Percentiles rank a stretch among this genome's conserved stretches.
phyloP scores from a whole-genome alignment of 2,113 vertebrate genomes.

The Malurus elegans region DNA sequence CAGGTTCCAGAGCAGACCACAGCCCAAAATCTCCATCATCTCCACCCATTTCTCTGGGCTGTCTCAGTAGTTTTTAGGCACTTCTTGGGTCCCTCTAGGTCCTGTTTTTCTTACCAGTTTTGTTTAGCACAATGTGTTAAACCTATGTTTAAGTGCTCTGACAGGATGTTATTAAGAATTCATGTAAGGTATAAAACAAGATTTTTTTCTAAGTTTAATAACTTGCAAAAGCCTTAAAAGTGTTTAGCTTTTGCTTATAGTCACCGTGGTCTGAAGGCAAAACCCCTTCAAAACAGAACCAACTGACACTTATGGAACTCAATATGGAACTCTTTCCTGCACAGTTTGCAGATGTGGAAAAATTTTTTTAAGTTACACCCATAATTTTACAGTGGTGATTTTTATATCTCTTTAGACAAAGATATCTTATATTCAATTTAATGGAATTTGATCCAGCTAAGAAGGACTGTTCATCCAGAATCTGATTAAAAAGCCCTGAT shows the following conservation, averaged over 20 bases:
- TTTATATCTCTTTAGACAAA: neutral
- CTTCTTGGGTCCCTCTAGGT: neutral
- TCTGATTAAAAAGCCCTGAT: neutral
- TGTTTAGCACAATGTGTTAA: neutral
- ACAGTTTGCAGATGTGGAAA: neutral
- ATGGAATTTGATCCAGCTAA: neutral
- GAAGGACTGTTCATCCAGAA: neutral
- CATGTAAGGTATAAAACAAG: neutral
- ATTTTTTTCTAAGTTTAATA: neutral
- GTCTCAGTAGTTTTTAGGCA: neutral
- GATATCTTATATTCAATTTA: neutral
- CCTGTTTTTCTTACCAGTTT: neutral
- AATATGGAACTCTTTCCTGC: neutral
- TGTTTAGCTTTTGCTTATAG: neutral
- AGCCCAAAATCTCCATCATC: neutral
- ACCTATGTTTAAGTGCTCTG: neutral
- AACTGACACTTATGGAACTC: neutral
- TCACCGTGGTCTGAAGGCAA: neutral
- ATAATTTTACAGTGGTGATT: neutral
- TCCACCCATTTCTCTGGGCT: neutral
- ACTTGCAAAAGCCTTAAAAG: neutral
- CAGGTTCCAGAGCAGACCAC: neutral
- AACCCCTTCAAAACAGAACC: neutral
- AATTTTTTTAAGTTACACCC: neutral
- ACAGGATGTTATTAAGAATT: neutral